Percentiles rank a stretch among this genome's conserved stretches.
These are phyloP conservation scores for Semotilus atromaculatus DNA, from an alignment of 2,797 vertebrate species.

Conservation along the genomic window DNA sequence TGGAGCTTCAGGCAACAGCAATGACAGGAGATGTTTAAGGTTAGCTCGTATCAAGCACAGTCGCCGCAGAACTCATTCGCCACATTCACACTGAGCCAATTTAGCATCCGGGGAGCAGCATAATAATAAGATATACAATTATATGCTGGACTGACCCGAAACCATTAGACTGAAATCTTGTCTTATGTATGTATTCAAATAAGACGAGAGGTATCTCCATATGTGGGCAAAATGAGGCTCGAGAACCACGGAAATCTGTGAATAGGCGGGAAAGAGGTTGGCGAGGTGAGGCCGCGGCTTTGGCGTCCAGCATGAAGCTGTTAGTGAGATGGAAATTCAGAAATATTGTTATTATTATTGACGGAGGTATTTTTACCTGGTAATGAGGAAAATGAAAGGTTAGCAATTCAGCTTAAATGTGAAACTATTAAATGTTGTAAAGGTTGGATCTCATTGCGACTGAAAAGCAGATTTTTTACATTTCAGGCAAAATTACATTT, in stretches of 20 bases:
- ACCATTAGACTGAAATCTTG: conserved; percentile 66
- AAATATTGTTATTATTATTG: conserved; percentile 39
- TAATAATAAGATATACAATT: conserved; percentile 76
- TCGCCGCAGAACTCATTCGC: conserved; percentile 27
- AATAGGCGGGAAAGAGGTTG: conserved; percentile 30
- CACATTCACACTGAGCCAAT: conserved; percentile 72
- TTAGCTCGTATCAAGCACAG: conserved; percentile 48
- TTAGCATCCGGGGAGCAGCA: conserved; percentile 68
- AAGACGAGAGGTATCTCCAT: conserved; percentile 47
- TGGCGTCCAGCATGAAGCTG: conserved; percentile 11
- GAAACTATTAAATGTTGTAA: conserved; percentile 2
- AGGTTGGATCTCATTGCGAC: background rate
- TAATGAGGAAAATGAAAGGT: conserved; percentile 26
- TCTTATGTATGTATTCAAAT: conserved; percentile 60
- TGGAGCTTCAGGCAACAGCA: conserved; percentile 14
- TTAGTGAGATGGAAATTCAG: conserved; percentile 6
- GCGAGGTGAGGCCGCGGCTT: background rate
- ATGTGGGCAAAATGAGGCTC: conserved; percentile 55
- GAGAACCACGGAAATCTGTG: background rate
- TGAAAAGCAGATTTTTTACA: background rate
- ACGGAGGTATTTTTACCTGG: background rate
- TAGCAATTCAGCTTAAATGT: background rate
- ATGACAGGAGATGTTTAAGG: conserved; percentile 46
- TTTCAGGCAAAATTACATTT: background rate
- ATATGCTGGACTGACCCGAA: conserved; percentile 73